phyloP scores from a whole-genome alignment of 2,113 vertebrate species.

The Chloropsis hardwickii region DNA sequence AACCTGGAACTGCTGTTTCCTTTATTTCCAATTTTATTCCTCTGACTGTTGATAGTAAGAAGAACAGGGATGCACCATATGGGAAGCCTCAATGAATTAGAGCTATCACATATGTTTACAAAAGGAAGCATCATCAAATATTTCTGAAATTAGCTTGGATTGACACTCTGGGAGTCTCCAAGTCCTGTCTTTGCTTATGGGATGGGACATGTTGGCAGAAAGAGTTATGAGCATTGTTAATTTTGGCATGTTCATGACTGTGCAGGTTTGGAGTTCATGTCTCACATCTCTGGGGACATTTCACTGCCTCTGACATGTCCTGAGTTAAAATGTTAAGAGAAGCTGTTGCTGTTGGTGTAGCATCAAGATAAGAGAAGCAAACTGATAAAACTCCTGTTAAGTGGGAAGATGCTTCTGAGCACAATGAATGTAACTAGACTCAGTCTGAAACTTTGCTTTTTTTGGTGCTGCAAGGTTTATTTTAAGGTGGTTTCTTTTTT shows the following conservation, averaged over 20 bases:
- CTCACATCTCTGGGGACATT: background rate
- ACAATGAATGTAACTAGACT: background rate
- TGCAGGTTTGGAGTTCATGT: background rate
- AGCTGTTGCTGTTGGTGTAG: background rate
- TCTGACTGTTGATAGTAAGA: background rate
- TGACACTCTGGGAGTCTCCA: background rate
- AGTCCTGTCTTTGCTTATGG: background rate
- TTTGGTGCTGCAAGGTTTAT: background rate
- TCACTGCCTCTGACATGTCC: background rate
- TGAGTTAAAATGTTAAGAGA: background rate
- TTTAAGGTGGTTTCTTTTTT: background rate
- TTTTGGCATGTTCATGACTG: background rate
- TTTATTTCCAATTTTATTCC: background rate
- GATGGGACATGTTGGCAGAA: background rate
- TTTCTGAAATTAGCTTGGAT: background rate
- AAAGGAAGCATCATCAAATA: background rate
- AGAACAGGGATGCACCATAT: background rate
- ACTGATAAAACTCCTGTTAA: background rate
- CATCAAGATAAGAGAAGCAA: background rate
- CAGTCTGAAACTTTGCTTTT: background rate
- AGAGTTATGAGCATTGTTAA: background rate
- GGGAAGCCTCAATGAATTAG: background rate
- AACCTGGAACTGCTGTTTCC: background rate
- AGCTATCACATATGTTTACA: background rate
- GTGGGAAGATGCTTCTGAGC: background rate